Base-by-base conservation (phyloP, 2,888 invertebrate species). In the Cerceris rybyensis region DNA sequence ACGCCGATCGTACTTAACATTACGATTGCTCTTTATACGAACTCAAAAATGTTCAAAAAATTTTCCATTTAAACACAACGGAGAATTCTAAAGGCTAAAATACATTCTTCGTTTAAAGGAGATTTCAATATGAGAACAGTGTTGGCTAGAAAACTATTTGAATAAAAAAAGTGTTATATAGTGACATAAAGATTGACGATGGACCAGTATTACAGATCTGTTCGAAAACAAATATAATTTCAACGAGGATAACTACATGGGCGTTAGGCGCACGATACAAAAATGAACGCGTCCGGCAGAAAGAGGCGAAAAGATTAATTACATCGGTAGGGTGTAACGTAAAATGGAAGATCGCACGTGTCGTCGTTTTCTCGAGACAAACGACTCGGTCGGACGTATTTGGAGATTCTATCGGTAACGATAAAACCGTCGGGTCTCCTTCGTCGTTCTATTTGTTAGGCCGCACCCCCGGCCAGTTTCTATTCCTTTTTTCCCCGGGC, bases 371-470 rank as follows among this genome's bases (percentile, higher is more conserved):
- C 71, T 72, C 70, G 65, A 78, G 83, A 83, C 85, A 85, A 85
- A 84, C 85, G 84, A 85, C 65, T 68, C 71, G 50, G 64, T 66
- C 75, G 70, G 54, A 42, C 63, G 83, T 75, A 83, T 85, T 80
- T 64, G 81, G 75, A 75, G 84, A 85, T 85, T 69, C 75, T 85
- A 85, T 85, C 84, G 77, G 54, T 59, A 59, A 67, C 81, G 85
- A 78, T 85, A 85, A 84, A 83, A 85, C 83, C 85, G 67, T 59
- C 60, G 69, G 71, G 70, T 79, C 74, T 64, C 75, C 68, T 64
- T 68, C 70, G 77, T 79, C 81, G 65, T 85, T 85, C 85, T 81
- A 85, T 85, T 85, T 85, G 80, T 81, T 83, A 84, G 81, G 78
- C 73, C 80, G 55, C 65, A 55, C 70, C 69, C 42, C 57, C 41